Conservation (phyloP, 2,797 vertebrate genomes). For the Myotis vivesi region DNA sequence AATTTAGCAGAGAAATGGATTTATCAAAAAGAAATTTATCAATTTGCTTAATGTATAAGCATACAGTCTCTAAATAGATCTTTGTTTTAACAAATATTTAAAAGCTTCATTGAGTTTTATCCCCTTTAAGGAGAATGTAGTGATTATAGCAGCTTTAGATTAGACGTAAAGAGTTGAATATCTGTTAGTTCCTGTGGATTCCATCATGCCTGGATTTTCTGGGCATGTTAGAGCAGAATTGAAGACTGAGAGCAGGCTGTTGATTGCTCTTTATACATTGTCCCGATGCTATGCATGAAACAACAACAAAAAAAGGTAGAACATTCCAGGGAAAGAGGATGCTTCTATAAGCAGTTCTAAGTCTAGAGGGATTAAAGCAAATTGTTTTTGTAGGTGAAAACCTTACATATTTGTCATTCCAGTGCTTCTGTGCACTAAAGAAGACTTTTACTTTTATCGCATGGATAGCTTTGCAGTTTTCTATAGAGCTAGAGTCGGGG, state of each 20-base stretch:
- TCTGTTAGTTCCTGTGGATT: not conserved
- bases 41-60: conserved; percentile 43
- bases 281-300: not conserved
- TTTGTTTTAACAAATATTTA: conserved; percentile 48
- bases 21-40: conserved; percentile 37
- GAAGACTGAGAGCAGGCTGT: not conserved
- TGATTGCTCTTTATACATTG: not conserved
- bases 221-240: not conserved
- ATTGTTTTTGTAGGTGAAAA: not conserved
- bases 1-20: conserved; percentile 17
- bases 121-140: not conserved
- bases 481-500: not conserved
- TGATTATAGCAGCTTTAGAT: conserved; percentile 24
- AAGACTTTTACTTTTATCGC: not conserved
- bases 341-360: conserved; percentile 12
- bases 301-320: not conserved
- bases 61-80: conserved; percentile 9
- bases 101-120: conserved; percentile 34
- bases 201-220: not conserved
- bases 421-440: not conserved
- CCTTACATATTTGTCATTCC: not conserved
- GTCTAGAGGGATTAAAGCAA: conserved; percentile 1
- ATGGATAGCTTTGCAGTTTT: not conserved
- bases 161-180: not conserved
- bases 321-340: not conserved